These are phyloP conservation scores for Trisateles emortualis DNA, from an alignment of 2,888 invertebrate species.

Conservation along the genomic window DNA sequence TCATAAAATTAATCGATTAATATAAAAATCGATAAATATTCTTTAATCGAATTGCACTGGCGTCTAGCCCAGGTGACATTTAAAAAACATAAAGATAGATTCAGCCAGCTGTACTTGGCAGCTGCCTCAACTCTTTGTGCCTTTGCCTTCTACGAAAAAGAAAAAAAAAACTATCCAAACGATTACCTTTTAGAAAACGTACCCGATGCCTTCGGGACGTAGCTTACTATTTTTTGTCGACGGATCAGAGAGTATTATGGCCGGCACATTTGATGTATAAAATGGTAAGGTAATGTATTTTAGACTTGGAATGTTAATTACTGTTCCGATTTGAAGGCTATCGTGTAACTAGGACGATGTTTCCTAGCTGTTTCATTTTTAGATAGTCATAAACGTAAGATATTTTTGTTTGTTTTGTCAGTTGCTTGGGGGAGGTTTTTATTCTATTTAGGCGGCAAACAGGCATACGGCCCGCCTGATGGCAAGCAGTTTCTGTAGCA, in stretches of 20 bases:
- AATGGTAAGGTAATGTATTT: slow-evolving; percentile 60
- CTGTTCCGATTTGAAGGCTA: slow-evolving; percentile 34
- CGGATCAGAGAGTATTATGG: slow-evolving; percentile 68
- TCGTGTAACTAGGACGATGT: slow-evolving; percentile 13
- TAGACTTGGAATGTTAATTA: slow-evolving; percentile 60
- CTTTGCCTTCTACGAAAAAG: slow-evolving; percentile 67
- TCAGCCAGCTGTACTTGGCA: slow-evolving; percentile 75
- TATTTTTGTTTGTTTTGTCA: neutral
- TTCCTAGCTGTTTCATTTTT: slow-evolving; percentile 2
- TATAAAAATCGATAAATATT: neutral
- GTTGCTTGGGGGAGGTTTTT: neutral
- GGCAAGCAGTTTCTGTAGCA: too few species aligned
- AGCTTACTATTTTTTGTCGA: slow-evolving; percentile 66
- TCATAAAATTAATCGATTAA: neutral
- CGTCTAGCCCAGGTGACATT: slow-evolving; percentile 57
- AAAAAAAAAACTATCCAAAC: slow-evolving; percentile 68
- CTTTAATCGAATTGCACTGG: neutral
- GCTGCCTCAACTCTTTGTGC: slow-evolving; percentile 78
- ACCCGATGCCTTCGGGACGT: slow-evolving; percentile 62
- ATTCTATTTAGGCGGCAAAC: too few species aligned
- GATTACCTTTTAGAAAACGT: slow-evolving; percentile 81
- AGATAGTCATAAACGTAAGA: neutral
- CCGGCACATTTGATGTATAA: slow-evolving; percentile 74
- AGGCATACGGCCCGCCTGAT: too few species aligned
- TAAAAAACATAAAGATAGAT: slow-evolving; percentile 52